These are phyloP conservation scores for Heterohyrax brucei DNA, from an alignment of 2,797 vertebrate genomes.

Conservation along the genomic window DNA sequence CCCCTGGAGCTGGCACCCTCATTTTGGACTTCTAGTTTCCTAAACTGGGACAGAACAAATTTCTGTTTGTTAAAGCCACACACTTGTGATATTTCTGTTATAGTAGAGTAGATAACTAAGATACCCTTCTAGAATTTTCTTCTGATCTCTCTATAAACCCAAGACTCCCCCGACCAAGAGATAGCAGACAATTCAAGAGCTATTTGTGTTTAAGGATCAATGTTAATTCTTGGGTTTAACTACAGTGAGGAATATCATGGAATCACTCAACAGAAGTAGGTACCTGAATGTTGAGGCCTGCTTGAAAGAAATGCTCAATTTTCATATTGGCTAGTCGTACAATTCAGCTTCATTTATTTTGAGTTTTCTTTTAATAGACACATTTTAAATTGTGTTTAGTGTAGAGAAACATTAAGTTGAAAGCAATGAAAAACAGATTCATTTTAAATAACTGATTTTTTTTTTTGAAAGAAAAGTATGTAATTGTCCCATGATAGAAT, in stretches of 20 bases:
- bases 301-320: slow-evolving; percentile 29
- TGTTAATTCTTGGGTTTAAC: neutral
- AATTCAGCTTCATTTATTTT: neutral
- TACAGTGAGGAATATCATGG: neutral
- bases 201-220: neutral
- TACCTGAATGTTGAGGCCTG: neutral
- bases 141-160: slow-evolving; percentile 1
- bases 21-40: too few species aligned
- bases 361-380: neutral
- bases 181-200: slow-evolving; percentile 9
- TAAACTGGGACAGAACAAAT: too few species aligned
- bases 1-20: too few species aligned
- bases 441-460: neutral
- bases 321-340: neutral
- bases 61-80: too few species aligned
- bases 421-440: neutral
- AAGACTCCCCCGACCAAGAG: neutral
- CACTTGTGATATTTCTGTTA: too few species aligned
- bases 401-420: slow-evolving; percentile 33
- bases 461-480: neutral
- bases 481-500: neutral
- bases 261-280: slow-evolving; percentile 11
- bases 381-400: slow-evolving; percentile 12
- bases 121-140: neutral
- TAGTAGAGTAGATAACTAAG: too few species aligned